Percentiles rank a stretch among this genome's conserved stretches.
phyloP scores from a whole-genome alignment of 1,140 invertebrate species.

The Euura lappo region DNA sequence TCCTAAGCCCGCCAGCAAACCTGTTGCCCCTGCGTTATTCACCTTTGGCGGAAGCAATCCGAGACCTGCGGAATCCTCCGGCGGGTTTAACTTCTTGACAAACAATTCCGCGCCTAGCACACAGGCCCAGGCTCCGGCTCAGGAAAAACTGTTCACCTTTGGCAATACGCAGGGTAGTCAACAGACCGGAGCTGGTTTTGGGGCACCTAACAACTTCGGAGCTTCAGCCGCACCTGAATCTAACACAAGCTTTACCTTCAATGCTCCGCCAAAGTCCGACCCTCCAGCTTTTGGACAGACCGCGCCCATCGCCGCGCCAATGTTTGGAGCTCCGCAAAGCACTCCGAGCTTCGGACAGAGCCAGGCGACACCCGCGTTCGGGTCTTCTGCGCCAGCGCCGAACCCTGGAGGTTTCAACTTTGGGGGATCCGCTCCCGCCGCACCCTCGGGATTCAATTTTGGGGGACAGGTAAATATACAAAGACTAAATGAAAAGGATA shows the following conservation, averaged over 20 bases:
- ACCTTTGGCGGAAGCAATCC: constrained; percentile 34
- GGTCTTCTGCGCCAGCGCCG: constrained; percentile 29
- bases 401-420: constrained; percentile 41
- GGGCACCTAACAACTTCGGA: background rate
- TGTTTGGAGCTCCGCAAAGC: constrained; percentile 41
- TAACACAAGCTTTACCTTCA: constrained; percentile 40
- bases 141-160: constrained; percentile 37
- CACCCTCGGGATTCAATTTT: constrained; percentile 44
- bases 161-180: constrained; percentile 15
- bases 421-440: constrained; percentile 31
- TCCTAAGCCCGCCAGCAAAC: constrained; percentile 24
- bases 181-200: constrained; percentile 1
- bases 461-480: constrained; percentile 18
- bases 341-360: constrained; percentile 19
- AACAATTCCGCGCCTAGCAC: constrained; percentile 15
- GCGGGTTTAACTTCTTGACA: constrained; percentile 35
- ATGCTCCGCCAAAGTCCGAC: constrained; percentile 39
- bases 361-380: constrained; percentile 31
- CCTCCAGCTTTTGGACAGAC: constrained; percentile 41
- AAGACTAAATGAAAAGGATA: no score
- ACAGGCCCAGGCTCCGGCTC: background rate
- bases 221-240: constrained; percentile 19
- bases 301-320: constrained; percentile 22
- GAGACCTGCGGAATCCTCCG: constrained; percentile 16
- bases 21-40: constrained; percentile 27